phyloP scores from a whole-genome alignment of 2,113 vertebrate genomes.

The Epinephelus lanceolatus region DNA sequence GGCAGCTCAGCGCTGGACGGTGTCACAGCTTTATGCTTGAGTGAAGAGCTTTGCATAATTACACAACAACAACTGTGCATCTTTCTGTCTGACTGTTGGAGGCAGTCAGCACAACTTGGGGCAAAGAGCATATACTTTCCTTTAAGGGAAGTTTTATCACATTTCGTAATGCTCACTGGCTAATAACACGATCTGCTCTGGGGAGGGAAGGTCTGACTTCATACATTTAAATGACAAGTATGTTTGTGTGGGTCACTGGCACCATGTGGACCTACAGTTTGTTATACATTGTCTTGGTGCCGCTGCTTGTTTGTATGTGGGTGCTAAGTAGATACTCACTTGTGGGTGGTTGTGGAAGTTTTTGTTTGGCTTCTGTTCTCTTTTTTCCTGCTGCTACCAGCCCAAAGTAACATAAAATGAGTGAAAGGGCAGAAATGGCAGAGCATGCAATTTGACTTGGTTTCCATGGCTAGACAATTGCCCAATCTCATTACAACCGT shows the following conservation, averaged over 20 bases:
- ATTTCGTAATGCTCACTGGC: constrained; percentile 6
- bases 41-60: constrained; percentile 62
- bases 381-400: not conserved
- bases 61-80: constrained; percentile 47
- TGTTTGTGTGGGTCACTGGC: constrained; percentile 1
- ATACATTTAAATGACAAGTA: constrained; percentile 17
- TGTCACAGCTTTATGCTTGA: constrained; percentile 56
- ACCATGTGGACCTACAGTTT: not conserved
- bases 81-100: constrained; percentile 26
- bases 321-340: not conserved
- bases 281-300: not conserved
- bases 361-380: not conserved
- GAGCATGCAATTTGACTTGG: not conserved
- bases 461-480: not conserved
- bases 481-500: no score
- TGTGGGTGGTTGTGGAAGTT: not conserved
- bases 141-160: constrained; percentile 19
- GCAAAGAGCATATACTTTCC: constrained; percentile 7
- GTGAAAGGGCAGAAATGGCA: not conserved
- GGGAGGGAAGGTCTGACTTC: not conserved
- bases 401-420: not conserved
- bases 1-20: constrained; percentile 27
- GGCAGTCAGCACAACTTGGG: not conserved
- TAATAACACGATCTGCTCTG: not conserved
- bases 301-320: not conserved